Evolutionary conservation across 2,888 invertebrate genomes (phyloP), one percentile per base, ranked within the genome.

Genomic region (Linyphia triangularis): DNA sequence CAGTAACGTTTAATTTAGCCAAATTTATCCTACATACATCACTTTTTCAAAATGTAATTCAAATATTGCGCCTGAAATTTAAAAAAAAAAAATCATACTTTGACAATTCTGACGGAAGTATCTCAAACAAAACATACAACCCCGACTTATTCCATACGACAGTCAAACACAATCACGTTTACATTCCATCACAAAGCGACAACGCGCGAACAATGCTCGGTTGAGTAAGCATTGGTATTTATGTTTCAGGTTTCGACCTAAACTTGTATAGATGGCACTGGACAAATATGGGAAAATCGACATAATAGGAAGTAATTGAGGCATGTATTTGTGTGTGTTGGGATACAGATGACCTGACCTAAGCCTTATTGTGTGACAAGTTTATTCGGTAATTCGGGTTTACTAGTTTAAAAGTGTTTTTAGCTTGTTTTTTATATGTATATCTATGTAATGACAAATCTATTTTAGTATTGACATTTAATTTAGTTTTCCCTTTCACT

Each of bases 351-450:
- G 79, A 79, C 69, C 57, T 79, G 79, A 79, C 79, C 79, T 65
- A 19, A 22, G 16, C n/a, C 7, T 67, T 40, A 37, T 78, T 78
- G 78, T 78, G n/a, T 16, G 9, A 9, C 26, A 30, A 28, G 51
- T 51, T 78, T 65, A 78, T 26, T 65, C 24, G 65, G 57, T 69
- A 79, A 79, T 79, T 22, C 57, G 51, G 43, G n/a, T 33, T 51
- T 67, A 59, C 28, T 1, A 13, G 10, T 73, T 75, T 75, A 26
- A 72, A 72, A 51, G 43, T 72, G 22, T 67, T 67, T 51, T 51
- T 24, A 19, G 59, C 59, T n/a, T 59, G 59, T 59, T 59, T 59
- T 19, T 59, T 22, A 19, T 59, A 59, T 59, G 19, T n/a, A n/a
- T n/a, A n/a, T n/a, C n/a, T n/a, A n/a, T n/a, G n/a, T n/a, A n/a